Conservation (phyloP, 2,888 invertebrate genomes). For the Nymphalis urticae region DNA sequence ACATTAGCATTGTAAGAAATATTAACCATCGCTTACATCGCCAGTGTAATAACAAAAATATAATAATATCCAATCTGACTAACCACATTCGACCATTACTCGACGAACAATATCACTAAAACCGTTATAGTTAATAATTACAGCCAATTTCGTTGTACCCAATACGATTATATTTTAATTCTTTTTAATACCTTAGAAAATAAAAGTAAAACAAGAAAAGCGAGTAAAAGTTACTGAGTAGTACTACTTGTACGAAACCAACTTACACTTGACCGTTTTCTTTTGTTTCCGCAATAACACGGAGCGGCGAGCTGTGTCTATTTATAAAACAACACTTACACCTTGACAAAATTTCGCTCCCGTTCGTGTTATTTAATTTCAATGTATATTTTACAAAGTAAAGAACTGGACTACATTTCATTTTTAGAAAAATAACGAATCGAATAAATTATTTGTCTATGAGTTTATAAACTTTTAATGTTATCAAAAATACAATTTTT, state of each 20-base stretch:
- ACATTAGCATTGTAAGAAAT: too few species aligned
- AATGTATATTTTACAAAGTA: constrained; percentile 6
- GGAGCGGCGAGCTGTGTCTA: constrained; percentile 14
- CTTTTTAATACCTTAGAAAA: not conserved
- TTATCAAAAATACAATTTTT: too few species aligned
- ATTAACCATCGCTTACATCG: too few species aligned
- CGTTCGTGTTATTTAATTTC: constrained; percentile 9
- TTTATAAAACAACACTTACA: constrained; percentile 32
- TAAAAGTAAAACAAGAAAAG: constrained; percentile 8
- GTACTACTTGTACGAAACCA: constrained; percentile 22
- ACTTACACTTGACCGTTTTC: constrained; percentile 32
- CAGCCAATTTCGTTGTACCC: not conserved
- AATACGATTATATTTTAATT: not conserved
- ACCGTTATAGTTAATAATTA: not conserved
- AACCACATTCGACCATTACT: too few species aligned
- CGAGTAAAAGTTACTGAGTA: constrained; percentile 22
- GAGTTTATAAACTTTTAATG: too few species aligned
- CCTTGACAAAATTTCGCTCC: not conserved
- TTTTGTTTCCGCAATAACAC: constrained; percentile 28
- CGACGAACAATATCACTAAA: too few species aligned
- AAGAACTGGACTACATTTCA: not conserved
- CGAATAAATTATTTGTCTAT: too few species aligned
- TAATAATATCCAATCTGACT: too few species aligned
- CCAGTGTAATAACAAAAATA: too few species aligned
- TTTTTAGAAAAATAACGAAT: not conserved